Conservation (phyloP, 2,113 vertebrate genomes). For the Fulmarus glacialis region DNA sequence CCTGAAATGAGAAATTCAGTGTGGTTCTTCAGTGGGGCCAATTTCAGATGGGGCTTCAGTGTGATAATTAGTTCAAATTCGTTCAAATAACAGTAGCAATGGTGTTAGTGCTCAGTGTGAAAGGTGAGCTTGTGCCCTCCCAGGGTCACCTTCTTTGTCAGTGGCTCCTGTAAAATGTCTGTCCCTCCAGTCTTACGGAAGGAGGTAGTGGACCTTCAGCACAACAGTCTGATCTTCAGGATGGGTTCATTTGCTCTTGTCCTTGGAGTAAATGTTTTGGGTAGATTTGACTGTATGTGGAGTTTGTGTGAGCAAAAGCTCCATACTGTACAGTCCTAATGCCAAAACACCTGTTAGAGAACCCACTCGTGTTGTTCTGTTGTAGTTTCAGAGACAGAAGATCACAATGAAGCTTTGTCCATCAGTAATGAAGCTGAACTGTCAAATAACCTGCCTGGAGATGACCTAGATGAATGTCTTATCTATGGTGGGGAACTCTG, state of each 20-base stretch:
- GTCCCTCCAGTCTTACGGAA: neutral
- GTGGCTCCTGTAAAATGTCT: neutral
- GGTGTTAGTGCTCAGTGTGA: neutral
- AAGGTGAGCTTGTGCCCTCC: neutral
- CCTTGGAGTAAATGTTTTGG: neutral
- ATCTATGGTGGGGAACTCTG: constrained; percentile 79
- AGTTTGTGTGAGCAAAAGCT: neutral
- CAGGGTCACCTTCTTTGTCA: neutral
- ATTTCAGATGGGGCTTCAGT: neutral
- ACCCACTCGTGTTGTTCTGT: neutral
- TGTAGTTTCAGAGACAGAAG: constrained; percentile 82
- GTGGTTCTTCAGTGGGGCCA: neutral
- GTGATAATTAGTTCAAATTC: too few relatives aligned
- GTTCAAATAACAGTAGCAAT: neutral
- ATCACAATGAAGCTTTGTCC: constrained; percentile 82
- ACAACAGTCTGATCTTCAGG: neutral
- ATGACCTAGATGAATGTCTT: constrained; percentile 85
- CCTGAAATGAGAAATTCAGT: neutral
- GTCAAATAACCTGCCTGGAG: constrained; percentile 75
- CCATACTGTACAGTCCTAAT: neutral
- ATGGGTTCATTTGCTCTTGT: neutral
- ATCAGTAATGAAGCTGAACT: constrained; percentile 77
- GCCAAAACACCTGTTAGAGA: neutral
- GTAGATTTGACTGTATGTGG: neutral
- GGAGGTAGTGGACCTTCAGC: neutral